A percentile compares a stretch with the other conserved stretches of the same genome.
phyloP scores from a whole-genome alignment of 2,113 vertebrate species.

The Antechinus stuartii region DNA sequence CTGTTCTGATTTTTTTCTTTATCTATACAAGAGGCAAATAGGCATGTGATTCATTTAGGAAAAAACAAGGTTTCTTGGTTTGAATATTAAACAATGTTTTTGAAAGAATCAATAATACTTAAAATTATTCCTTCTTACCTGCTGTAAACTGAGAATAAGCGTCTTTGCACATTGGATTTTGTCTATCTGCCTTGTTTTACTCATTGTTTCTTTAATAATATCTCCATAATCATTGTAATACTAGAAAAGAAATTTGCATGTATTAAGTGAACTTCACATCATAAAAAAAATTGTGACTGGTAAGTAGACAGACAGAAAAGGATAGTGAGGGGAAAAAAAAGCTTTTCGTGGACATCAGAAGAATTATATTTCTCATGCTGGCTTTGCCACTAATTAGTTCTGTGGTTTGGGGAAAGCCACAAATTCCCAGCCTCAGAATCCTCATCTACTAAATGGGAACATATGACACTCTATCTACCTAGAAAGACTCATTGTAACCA shows the following conservation, averaged over 20 bases:
- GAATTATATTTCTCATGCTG: not conserved
- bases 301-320: not conserved
- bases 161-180: conserved; percentile 99
- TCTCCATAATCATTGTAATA: conserved; percentile 99
- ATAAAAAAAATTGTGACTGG: not conserved
- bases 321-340: not conserved
- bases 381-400: not conserved
- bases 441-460: not conserved
- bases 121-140: conserved; percentile 87
- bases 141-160: conserved; percentile 98
- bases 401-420: not conserved
- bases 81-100: not conserved
- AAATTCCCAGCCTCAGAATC: not conserved
- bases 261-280: not conserved
- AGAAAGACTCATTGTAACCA: not conserved
- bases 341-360: not conserved
- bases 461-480: not conserved
- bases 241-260: conserved; percentile 81
- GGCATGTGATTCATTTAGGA: not conserved
- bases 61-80: not conserved
- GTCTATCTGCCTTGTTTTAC: conserved; percentile 98
- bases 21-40: not conserved
- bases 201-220: conserved; percentile 99
- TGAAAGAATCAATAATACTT: not conserved
- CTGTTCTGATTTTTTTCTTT: not conserved